Evolutionary conservation across 1,140 invertebrate genomes (phyloP), one percentile per base, ranked within the genome.

Genomic region (Sarcophaga peregrina): DNA sequence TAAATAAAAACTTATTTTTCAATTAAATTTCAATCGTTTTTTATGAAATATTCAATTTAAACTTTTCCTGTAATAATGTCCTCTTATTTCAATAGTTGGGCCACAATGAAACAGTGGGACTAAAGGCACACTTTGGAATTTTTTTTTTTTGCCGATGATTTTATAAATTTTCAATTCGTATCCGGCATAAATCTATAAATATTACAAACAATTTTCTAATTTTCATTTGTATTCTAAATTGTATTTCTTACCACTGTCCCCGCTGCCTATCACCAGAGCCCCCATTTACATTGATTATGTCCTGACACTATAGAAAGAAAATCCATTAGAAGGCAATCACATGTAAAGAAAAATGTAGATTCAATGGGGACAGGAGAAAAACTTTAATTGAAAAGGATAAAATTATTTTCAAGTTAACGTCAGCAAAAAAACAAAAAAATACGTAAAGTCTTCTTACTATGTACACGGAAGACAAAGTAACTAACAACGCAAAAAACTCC

Each of bases 321-420:
- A 68, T 68, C 62, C 20, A 68, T 68, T 68, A 68, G 62, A 68
- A 68, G 20, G 62, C 62, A 68, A 68, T 25, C 62, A 25, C 20
- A 68, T 68, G 62, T 68, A 68, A 68, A 68, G 62, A 68, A 68
- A 68, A 20, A 68, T n/a, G n/a, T 37, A 68, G 62, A 9, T 68
- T 20, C 17, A 68, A 20, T 68, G 15, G 54, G 54, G 13, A n/a
- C 15, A 58, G 13, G 20, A 68, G 8, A 68, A 25, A 68, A 68
- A 68, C n/a, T 25, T 68, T 68, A 87, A 87, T 88, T 88, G 87
- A 87, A 87, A 37, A 87, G 85, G 85, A 84, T 88, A 84, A 85
- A 87, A 87, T 88, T 87, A 87, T 86, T 85, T 88, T 88, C 85
- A 84, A 86, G 87, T 87, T 86, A 86, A 85, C 86, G 87, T 87